Evolutionary conservation across 1,140 invertebrate genomes (phyloP).

Genomic region (Neelides sp.): DNA sequence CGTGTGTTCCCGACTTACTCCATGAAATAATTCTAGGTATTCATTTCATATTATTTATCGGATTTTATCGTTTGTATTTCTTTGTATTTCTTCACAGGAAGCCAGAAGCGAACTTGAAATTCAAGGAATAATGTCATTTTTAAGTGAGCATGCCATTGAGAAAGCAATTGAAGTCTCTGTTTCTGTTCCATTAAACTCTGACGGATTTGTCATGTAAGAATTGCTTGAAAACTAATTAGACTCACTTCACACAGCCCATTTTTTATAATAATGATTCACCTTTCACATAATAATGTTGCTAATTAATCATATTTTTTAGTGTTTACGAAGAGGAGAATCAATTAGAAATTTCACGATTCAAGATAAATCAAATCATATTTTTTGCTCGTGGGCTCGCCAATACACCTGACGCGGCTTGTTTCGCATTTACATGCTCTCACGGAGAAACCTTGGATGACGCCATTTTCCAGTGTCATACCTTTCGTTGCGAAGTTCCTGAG

Average conservation of each 20-base stretch:
- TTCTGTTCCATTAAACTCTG: slow-evolving; percentile 77
- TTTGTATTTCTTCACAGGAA: slow-evolving; percentile 33
- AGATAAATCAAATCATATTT: slow-evolving; percentile 85
- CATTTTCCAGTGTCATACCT: slow-evolving; percentile 93
- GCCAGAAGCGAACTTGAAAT: slow-evolving; percentile 92
- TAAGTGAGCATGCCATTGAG: slow-evolving; percentile 62
- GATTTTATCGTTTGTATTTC: too few relatives aligned
- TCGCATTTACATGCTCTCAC: slow-evolving; percentile 94
- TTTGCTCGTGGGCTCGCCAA: slow-evolving; percentile 82
- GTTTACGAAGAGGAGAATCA: slow-evolving; percentile 72
- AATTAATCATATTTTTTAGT: slow-evolving; percentile 43
- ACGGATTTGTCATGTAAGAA: slow-evolving; percentile 48
- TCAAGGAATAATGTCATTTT: slow-evolving; percentile 79
- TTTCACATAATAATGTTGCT: slow-evolving; percentile 15
- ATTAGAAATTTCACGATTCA: slow-evolving; percentile 73
- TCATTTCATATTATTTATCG: too few relatives aligned
- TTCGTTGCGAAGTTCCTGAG: slow-evolving; percentile 89
- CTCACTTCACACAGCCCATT: neutral
- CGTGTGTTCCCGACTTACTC: too few relatives aligned
- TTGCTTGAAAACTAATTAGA: slow-evolving; percentile 50
- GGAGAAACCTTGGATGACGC: slow-evolving; percentile 69
- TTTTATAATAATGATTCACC: neutral
- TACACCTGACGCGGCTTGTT: slow-evolving; percentile 73
- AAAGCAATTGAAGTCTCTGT: slow-evolving; percentile 62
- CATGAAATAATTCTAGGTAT: too few relatives aligned